These are phyloP conservation scores for Exephanes ischioxanthus DNA, from an alignment of 2,888 invertebrate species.

Conservation along the genomic window DNA sequence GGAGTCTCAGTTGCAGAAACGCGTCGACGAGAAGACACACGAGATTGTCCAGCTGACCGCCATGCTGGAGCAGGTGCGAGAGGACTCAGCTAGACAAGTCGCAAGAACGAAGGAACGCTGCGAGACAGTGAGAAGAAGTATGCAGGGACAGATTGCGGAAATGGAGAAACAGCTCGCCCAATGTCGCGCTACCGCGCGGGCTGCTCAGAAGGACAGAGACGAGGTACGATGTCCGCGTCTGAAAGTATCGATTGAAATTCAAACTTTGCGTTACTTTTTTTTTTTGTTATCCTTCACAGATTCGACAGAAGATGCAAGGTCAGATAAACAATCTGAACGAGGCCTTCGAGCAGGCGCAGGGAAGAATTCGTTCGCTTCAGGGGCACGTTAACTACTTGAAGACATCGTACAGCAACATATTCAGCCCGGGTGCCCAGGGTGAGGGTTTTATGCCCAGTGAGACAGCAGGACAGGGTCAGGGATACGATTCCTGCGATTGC, in stretches of 20 bases:
- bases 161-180: slow-evolving; percentile 89
- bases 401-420: slow-evolving; percentile 82
- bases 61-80: slow-evolving; percentile 88
- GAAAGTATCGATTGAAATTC: neutral
- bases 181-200: slow-evolving; percentile 88
- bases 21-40: slow-evolving; percentile 89
- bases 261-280: neutral
- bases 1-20: slow-evolving; percentile 87
- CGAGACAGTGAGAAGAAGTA: slow-evolving; percentile 87
- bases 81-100: slow-evolving; percentile 89
- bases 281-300: slow-evolving; percentile 81
- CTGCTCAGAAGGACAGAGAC: slow-evolving; percentile 89
- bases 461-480: slow-evolving; percentile 71
- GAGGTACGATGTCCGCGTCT: slow-evolving; percentile 83
- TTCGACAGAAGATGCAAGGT: slow-evolving; percentile 89
- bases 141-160: slow-evolving; percentile 89
- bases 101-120: slow-evolving; percentile 89
- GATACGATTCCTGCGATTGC: slow-evolving; percentile 82
- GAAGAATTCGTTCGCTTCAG: slow-evolving; percentile 88
- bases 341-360: slow-evolving; percentile 89
- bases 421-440: slow-evolving; percentile 75
- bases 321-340: slow-evolving; percentile 89
- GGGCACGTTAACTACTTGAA: slow-evolving; percentile 89
- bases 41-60: slow-evolving; percentile 89
- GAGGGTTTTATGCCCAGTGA: slow-evolving; percentile 72